Evolutionary conservation across 2,888 invertebrate species (phyloP).

Genomic region (Eristalinus sepulchralis): DNA sequence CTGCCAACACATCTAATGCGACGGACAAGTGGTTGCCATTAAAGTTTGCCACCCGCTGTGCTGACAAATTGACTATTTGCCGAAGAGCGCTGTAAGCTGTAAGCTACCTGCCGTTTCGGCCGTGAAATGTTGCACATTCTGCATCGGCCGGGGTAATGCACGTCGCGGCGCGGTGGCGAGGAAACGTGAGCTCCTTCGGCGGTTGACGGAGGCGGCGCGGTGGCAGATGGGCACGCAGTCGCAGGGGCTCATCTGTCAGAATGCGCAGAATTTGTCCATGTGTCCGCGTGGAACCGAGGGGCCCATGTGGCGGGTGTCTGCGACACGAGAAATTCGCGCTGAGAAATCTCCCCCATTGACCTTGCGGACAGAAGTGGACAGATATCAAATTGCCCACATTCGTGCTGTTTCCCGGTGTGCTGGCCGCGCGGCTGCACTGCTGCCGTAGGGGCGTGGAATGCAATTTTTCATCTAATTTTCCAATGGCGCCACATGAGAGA

Average conservation of each 20-base stretch:
- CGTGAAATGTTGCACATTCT: constrained; percentile 9
- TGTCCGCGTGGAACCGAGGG: constrained; percentile 5
- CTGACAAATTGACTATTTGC: constrained; percentile 69
- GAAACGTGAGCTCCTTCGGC: constrained; percentile 47
- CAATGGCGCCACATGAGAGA: constrained; percentile 62
- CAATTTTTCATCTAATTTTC: constrained; percentile 66
- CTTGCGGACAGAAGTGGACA: constrained; percentile 71
- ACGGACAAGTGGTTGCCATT: constrained; percentile 59
- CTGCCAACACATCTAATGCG: constrained; percentile 68
- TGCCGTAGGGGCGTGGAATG: constrained; percentile 20
- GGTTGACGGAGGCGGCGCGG: constrained; percentile 11
- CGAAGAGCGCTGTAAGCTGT: constrained; percentile 23
- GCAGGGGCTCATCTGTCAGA: constrained; percentile 55
- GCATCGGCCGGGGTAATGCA: background rate
- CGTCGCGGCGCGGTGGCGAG: constrained; percentile 31
- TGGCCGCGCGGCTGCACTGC: background rate
- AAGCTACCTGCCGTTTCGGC: constrained; percentile 54
- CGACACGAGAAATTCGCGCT: constrained; percentile 60
- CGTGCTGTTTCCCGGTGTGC: constrained; percentile 19
- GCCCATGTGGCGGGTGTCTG: constrained; percentile 37
- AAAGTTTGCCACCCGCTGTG: constrained; percentile 69
- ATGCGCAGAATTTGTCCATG: constrained; percentile 44
- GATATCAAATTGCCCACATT: constrained; percentile 68
- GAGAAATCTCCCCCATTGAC: constrained; percentile 67
- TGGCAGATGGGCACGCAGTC: constrained; percentile 15